Conservation (phyloP, 1,140 invertebrate genomes). For the Hyles euphorbiae region DNA sequence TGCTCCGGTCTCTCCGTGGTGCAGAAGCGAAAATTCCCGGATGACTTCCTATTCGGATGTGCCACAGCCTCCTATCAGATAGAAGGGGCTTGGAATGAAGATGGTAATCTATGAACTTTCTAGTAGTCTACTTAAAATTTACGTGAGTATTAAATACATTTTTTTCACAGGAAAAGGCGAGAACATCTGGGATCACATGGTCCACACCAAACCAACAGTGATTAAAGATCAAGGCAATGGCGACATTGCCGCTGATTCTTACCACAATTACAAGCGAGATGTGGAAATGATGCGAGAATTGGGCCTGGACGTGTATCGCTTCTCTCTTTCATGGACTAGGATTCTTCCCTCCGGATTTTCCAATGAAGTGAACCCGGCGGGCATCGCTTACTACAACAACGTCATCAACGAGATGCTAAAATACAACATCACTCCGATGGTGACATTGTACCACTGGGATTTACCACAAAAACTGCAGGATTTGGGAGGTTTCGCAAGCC, state of each 20-base stretch:
- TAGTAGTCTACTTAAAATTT: not conserved
- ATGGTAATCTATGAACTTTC: constrained; percentile 38
- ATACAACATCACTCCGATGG: constrained; percentile 57
- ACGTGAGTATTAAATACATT: not conserved
- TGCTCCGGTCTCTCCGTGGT: constrained; percentile 13
- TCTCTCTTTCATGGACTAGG: constrained; percentile 52
- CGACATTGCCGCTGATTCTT: constrained; percentile 42
- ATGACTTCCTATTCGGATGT: constrained; percentile 72
- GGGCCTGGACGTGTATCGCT: constrained; percentile 46
- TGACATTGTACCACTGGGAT: constrained; percentile 60
- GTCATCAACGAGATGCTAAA: constrained; percentile 72
- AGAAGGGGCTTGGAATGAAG: constrained; percentile 77
- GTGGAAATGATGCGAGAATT: constrained; percentile 53
- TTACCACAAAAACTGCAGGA: constrained; percentile 53
- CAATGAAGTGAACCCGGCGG: constrained; percentile 69
- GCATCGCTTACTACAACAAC: constrained; percentile 77
- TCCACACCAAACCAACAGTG: constrained; percentile 40
- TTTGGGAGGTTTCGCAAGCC: constrained; percentile 49
- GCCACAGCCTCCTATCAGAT: constrained; percentile 76
- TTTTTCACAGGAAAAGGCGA: constrained; percentile 54
- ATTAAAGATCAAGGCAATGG: constrained; percentile 30
- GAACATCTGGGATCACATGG: constrained; percentile 58
- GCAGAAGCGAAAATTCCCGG: constrained; percentile 52
- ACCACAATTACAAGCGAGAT: constrained; percentile 48
- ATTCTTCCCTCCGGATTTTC: constrained; percentile 75